phyloP scores from a whole-genome alignment of 2,797 vertebrate genomes.

The Ctenopoma multispine region DNA sequence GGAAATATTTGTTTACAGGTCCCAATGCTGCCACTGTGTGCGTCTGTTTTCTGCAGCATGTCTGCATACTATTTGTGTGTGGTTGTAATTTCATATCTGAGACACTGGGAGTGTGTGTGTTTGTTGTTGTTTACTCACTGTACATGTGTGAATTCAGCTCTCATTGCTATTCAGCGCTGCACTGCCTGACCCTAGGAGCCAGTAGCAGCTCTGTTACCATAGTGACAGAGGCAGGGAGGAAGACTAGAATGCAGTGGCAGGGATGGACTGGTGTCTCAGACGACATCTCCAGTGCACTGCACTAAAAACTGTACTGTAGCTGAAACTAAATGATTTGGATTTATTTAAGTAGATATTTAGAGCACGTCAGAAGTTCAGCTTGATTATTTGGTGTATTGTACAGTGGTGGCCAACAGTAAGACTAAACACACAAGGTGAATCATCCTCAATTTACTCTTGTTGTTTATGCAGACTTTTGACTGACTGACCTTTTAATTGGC shows the following conservation, averaged over 20 bases:
- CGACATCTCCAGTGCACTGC: constrained; percentile 44
- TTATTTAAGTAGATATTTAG: constrained; percentile 11
- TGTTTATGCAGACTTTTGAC: not conserved
- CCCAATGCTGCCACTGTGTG: constrained; percentile 21
- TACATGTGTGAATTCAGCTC: constrained; percentile 61
- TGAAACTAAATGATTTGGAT: constrained; percentile 1
- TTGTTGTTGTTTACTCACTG: constrained; percentile 64
- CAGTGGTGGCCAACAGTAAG: not conserved
- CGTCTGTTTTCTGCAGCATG: constrained; percentile 8
- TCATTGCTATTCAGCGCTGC: constrained; percentile 75
- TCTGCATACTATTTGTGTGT: constrained; percentile 31
- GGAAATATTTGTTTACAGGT: constrained; percentile 49
- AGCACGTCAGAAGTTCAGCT: not conserved
- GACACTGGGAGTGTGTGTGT: not conserved
- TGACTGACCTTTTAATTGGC: not conserved
- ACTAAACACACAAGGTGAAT: not conserved
- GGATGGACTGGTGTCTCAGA: constrained; percentile 61
- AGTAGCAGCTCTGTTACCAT: constrained; percentile 79
- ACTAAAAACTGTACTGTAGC: constrained; percentile 29
- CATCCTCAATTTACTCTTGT: not conserved
- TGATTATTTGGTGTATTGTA: not conserved
- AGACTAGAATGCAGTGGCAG: constrained; percentile 71
- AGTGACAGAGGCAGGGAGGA: constrained; percentile 76
- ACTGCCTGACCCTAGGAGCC: constrained; percentile 72
- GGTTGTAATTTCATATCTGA: constrained; percentile 2